Evolutionary conservation across 2,797 vertebrate genomes (phyloP).

Genomic region (Acanthurus tractus): DNA sequence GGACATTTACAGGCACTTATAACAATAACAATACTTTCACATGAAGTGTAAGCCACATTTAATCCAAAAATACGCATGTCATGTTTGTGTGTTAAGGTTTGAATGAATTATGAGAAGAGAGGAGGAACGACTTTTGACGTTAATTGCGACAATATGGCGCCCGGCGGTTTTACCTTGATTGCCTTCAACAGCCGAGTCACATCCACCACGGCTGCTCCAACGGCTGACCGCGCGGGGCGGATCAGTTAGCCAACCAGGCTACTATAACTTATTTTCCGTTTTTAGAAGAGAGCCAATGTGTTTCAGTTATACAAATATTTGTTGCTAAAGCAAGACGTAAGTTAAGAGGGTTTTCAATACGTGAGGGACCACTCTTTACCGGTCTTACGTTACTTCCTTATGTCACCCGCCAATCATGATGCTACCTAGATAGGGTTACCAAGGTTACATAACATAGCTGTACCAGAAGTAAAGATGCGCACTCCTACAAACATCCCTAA

Average conservation of each 20-base stretch:
- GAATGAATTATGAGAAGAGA: background rate
- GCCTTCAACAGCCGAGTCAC: background rate
- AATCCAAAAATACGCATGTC: background rate
- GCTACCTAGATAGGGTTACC: background rate
- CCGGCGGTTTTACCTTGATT: background rate
- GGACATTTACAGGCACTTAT: background rate
- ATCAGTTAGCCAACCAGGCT: background rate
- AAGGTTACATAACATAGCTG: background rate
- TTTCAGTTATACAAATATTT: background rate
- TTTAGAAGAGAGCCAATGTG: background rate
- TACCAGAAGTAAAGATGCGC: too few relatives aligned
- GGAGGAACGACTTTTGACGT: background rate
- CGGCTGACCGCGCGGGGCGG: background rate
- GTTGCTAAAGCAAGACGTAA: background rate
- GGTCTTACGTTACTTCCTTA: background rate
- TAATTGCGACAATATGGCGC: background rate
- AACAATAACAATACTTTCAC: background rate
- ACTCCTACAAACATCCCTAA: too few relatives aligned
- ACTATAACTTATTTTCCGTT: background rate
- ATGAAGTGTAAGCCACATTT: background rate
- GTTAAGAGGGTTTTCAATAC: background rate
- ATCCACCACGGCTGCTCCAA: background rate
- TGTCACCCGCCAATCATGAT: background rate
- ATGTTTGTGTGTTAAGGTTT: background rate
- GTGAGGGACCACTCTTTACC: background rate